Base-by-base conservation (phyloP, 2,888 invertebrate genomes). In the Conops quadrifasciatus region DNA sequence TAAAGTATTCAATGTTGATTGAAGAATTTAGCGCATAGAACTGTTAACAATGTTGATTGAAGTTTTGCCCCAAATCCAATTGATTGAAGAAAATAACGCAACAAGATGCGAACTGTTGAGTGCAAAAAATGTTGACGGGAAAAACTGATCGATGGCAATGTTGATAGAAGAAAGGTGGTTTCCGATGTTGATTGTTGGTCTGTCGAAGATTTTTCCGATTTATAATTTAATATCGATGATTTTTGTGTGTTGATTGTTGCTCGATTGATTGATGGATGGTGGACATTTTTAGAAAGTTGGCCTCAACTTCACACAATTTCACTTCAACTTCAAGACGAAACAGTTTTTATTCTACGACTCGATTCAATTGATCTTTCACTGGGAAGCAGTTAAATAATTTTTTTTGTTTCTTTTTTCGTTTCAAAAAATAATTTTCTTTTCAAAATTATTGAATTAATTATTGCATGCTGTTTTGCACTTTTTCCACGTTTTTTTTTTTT, bases 31-130 rank as follows among this genome's bases (percentile, higher is more conserved):
- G 16, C n/a, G n/a, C 36, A 19, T 26, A 15, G 28, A 19, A 26
- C 16, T n/a, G 5, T 30, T n/a, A 16, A 4, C 67, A 71, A 64
- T 65, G 72, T 80, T 80, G 80, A 80, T 79, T 80, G 80, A 75
- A 75, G 80, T 16, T 15, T 28, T 19, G 5, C 26, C 47, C 47
- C 21, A 21, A 47, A 45, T 24, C 2, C 24, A 0, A 24, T 21
- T 51, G 36, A 36, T 19, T 26, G 28, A 24, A 19, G 11, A 24
- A 67, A 69, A 53, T 13, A 4, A 26, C 51, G 58, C 53, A 65
- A 65, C 43, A 36, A 36, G 36, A n/a, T n/a, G n/a, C n/a, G n/a
- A 36, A 36, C 4, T 36, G 70, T 74, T 74, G 73, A 74, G n/a
- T 9, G 24, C 53, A 53, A 15, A 19, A 53, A 53, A 53, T n/a